Base-by-base conservation (phyloP, 2,113 vertebrate genomes). In the Notothenia rossii region DNA sequence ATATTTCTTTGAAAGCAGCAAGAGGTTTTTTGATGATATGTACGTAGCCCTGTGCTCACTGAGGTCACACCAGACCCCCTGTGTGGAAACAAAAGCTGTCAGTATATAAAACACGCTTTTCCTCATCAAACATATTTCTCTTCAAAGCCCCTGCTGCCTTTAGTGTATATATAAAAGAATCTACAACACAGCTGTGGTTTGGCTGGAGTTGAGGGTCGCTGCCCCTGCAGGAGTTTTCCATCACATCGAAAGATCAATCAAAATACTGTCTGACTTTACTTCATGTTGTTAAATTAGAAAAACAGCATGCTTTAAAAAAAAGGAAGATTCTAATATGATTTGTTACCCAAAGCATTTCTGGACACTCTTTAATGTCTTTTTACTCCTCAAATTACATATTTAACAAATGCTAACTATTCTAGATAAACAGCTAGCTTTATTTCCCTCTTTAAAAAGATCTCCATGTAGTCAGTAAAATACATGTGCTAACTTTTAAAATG, bases 181-280 rank as follows among this genome's bases (percentile, higher is more conserved):
- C 50, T 43, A 45, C 59, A 69, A 74, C 14, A 61, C 87, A 90
- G 86, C 83, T 91, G 89, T 77, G 79, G 71, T 75, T 80, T 18
- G 53, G 65, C 46, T 86, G 14, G 6, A 88, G 79, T 61, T 71
- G 13, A 81, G 83, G 82, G 88, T 89, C 77, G 50, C 64, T 70
- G 70, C 53, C 79, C 82, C 25, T 64, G 51, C 17, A 56, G 67
- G n/a, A 69, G 60, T 86, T 90, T 93, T 88, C 86, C 87, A 76
- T 89, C 88, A 77, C 67, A 85, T 84, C 66, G 71, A 25, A 67
- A 51, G 55, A 83, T 74, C 25, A 65, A 71, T 43, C n/a, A 76
- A 65, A n/a, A 69, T 43, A 64, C 49, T 50, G 58, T 49, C 46
- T 3, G 49, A 49, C 18, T 62, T 55, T 7, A 40, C 58, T 43